These are phyloP conservation scores for Neodiprion virginianus DNA, from an alignment of 1,140 invertebrate species.

Conservation along the genomic window DNA sequence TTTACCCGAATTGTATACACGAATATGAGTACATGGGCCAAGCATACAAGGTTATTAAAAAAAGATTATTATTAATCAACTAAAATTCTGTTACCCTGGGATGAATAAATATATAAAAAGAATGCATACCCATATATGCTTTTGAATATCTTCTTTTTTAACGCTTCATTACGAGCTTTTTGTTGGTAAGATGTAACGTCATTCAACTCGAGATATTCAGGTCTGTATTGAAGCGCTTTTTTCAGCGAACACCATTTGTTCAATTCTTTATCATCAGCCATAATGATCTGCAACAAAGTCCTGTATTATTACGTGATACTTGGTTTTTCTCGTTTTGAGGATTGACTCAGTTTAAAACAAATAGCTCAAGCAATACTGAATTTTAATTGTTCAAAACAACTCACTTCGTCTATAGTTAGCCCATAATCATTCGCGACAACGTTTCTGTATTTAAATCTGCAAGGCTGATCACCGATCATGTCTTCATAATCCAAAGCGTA, in stretches of 20 bases:
- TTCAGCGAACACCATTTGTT: conserved; percentile 95
- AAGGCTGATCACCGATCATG: conserved; percentile 88
- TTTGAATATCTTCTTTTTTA: conserved; percentile 87
- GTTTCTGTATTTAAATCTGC: conserved; percentile 92
- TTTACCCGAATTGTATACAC: too few species aligned
- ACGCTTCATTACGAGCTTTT: conserved; percentile 74
- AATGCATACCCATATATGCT: conserved; percentile 73
- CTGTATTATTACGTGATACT: not conserved
- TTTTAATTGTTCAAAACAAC: conserved; percentile 16
- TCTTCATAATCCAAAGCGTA: conserved; percentile 96
- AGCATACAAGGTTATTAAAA: too few species aligned
- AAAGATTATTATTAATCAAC: too few species aligned
- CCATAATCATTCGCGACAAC: conserved; percentile 92
- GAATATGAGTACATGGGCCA: too few species aligned
- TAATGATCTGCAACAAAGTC: conserved; percentile 75
- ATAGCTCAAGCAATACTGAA: too few species aligned
- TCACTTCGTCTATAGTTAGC: conserved; percentile 87
- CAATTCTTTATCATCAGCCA: conserved; percentile 90
- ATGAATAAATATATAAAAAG: not conserved
- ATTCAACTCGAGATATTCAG: conserved; percentile 79
- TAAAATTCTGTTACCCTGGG: not conserved
- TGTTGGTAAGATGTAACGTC: conserved; percentile 79
- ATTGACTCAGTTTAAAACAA: too few species aligned
- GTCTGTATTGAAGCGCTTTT: conserved; percentile 82
- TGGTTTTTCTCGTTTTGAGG: not conserved